A percentile compares a stretch with the other conserved stretches of the same genome.
These are phyloP conservation scores for Lagopus muta DNA, from an alignment of 2,113 vertebrate genomes.

Conservation along the genomic window DNA sequence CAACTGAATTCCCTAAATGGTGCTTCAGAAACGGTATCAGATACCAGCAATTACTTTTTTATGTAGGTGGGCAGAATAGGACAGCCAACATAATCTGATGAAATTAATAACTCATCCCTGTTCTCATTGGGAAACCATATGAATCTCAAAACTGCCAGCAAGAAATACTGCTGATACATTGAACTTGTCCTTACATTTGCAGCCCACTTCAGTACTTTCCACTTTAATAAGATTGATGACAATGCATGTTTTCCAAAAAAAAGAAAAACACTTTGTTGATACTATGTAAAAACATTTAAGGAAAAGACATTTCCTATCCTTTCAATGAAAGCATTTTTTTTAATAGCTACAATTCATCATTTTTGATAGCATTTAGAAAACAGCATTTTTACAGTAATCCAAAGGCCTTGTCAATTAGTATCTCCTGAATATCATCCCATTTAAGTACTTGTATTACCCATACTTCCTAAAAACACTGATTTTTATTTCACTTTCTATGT, in stretches of 20 bases:
- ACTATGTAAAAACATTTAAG: slow-evolving; percentile 12
- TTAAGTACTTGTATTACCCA: slow-evolving; percentile 52
- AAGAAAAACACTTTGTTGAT: slow-evolving; percentile 47
- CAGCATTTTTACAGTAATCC: slow-evolving; percentile 37
- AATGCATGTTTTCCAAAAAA: not conserved
- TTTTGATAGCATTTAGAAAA: slow-evolving; percentile 55
- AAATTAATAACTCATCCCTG: slow-evolving; percentile 7
- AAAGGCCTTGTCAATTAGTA: slow-evolving; percentile 28
- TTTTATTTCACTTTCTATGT: slow-evolving; percentile 12
- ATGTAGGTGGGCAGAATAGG: not conserved
- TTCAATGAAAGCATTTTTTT: slow-evolving; percentile 35
- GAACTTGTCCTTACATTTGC: slow-evolving; percentile 20
- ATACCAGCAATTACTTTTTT: not conserved
- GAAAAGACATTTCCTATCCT: slow-evolving; percentile 22
- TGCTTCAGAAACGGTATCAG: not conserved
- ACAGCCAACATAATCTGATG: not conserved
- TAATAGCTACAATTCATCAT: slow-evolving; percentile 52
- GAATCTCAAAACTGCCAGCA: slow-evolving; percentile 28
- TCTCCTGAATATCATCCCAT: slow-evolving; percentile 18
- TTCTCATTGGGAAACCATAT: slow-evolving; percentile 8
- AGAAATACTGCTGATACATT: slow-evolving; percentile 12
- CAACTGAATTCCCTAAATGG: not conserved
- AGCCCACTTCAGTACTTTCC: slow-evolving; percentile 22
- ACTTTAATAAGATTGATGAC: slow-evolving; percentile 19
- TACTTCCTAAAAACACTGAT: slow-evolving; percentile 4